Percentiles rank a stretch among this genome's conserved stretches.
These are phyloP conservation scores for Drosophila novamexicana DNA, from an alignment of 1,140 invertebrate genomes.

Conservation along the genomic window DNA sequence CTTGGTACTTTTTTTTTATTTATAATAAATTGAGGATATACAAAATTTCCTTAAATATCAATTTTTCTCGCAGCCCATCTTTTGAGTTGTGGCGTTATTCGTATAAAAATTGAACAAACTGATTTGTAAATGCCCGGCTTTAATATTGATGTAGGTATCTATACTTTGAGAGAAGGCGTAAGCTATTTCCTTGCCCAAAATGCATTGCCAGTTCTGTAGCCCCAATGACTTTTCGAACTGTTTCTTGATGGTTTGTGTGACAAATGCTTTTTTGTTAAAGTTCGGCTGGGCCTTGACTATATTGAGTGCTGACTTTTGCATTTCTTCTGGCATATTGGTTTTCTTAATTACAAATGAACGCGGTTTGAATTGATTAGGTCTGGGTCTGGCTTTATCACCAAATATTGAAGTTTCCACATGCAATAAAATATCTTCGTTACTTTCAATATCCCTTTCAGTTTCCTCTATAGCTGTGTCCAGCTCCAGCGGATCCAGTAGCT, in stretches of 20 bases:
- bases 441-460: neutral
- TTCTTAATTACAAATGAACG: neutral
- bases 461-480: neutral
- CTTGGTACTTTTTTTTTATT: too few species aligned
- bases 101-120: too few species aligned
- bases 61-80: too few species aligned
- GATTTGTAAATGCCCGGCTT: too few species aligned
- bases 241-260: neutral
- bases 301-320: neutral
- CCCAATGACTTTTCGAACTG: neutral
- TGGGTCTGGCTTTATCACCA: neutral
- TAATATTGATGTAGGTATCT: neutral
- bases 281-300: neutral
- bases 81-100: too few species aligned
- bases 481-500: too few species aligned
- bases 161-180: neutral
- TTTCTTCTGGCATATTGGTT: neutral
- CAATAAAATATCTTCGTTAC: neutral
- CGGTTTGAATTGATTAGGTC: neutral
- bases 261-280: neutral
- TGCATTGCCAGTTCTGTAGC: neutral
- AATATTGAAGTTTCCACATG: neutral
- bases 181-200: neutral
- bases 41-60: too few species aligned
- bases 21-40: too few species aligned